A percentile compares a stretch with the other conserved stretches of the same genome.
Conservation (phyloP, 2,888 invertebrate species). For the Polydesmus complanatus region DNA sequence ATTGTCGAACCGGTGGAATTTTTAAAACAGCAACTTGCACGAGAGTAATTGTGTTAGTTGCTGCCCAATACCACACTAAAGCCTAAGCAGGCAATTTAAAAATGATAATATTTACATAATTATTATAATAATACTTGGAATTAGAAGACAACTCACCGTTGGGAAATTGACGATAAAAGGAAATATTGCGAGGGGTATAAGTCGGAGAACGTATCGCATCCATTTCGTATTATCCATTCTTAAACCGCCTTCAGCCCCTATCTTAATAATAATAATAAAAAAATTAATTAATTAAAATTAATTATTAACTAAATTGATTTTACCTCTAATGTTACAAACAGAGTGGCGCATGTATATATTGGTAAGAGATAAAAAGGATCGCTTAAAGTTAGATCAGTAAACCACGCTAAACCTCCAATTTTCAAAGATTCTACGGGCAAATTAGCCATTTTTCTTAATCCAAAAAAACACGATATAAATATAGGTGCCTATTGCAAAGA, state of each 20-base stretch:
- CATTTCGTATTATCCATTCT: constrained; percentile 34
- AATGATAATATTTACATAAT: neutral
- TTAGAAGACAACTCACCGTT: constrained; percentile 34
- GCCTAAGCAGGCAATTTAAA: constrained; percentile 38
- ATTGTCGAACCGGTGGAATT: constrained; percentile 55
- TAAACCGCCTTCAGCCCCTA: constrained; percentile 57
- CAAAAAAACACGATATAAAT: constrained; percentile 84
- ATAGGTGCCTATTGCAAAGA: constrained; percentile 50
- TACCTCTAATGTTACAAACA: constrained; percentile 66
- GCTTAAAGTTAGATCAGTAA: constrained; percentile 72
- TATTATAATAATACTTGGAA: neutral
- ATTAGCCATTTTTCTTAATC: constrained; percentile 72
- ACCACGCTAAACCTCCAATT: constrained; percentile 82
- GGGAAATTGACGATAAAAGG: constrained; percentile 80
- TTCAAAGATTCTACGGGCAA: constrained; percentile 80
- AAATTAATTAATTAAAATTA: neutral
- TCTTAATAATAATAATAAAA: constrained; percentile 27
- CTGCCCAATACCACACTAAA: constrained; percentile 77
- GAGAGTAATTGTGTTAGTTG: constrained; percentile 72
- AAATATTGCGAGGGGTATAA: constrained; percentile 61
- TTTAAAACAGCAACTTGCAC: constrained; percentile 62
- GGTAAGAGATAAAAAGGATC: constrained; percentile 85
- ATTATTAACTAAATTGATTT: constrained; percentile 10
- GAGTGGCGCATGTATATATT: constrained; percentile 63
- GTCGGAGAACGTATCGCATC: constrained; percentile 59